phyloP scores from a whole-genome alignment of 2,113 vertebrate species.

The Dryoscopus gambensis region DNA sequence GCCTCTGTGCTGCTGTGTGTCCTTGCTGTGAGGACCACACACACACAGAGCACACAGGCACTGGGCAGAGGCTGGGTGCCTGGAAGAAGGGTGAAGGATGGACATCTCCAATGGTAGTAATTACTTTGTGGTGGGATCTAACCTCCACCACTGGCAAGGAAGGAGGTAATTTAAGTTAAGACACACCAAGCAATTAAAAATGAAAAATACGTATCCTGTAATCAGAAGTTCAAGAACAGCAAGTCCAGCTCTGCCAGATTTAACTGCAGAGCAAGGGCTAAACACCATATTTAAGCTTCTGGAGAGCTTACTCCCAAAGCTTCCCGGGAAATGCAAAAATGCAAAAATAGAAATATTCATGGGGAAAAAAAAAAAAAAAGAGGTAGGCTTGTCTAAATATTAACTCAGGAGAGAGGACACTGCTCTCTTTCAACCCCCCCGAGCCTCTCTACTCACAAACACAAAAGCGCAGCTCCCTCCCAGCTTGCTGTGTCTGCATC shows the following conservation, averaged over 20 bases:
- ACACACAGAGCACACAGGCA: background rate
- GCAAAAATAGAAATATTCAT: background rate
- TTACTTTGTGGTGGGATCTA: slow-evolving; percentile 20
- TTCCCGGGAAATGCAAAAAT: background rate
- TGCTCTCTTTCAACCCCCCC: background rate
- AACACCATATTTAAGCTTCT: background rate
- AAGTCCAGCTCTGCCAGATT: background rate
- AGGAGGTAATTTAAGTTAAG: slow-evolving; percentile 43
- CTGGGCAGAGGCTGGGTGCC: background rate
- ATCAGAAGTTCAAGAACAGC: slow-evolving; percentile 7
- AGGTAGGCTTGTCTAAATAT: background rate
- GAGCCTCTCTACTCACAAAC: background rate
- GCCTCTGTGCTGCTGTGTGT: background rate
- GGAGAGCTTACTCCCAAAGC: background rate
- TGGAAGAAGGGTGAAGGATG: background rate
- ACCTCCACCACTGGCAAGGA: slow-evolving; percentile 18
- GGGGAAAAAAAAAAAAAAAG: background rate
- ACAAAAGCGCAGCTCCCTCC: fast-evolving
- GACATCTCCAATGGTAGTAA: background rate
- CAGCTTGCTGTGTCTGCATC: background rate
- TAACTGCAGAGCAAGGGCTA: background rate
- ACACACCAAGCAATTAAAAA: slow-evolving; percentile 32
- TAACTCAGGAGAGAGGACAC: background rate
- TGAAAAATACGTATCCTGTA: background rate
- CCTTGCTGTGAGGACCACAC: background rate